These are phyloP conservation scores for Forpus xanthops DNA, from an alignment of 2,797 vertebrate species.

Conservation along the genomic window DNA sequence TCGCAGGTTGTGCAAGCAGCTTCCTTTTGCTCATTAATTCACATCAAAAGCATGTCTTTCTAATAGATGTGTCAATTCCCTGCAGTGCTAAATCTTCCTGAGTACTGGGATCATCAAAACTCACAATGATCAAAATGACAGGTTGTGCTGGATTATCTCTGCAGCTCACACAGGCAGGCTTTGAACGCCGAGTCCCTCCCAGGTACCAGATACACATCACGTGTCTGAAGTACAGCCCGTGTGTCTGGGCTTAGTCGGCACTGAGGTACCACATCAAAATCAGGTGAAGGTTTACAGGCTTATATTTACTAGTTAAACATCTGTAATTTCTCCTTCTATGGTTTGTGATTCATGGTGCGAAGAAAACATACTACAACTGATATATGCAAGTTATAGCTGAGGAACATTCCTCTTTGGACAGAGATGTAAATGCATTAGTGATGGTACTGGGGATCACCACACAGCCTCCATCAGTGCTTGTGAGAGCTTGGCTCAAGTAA, in stretches of 20 bases:
- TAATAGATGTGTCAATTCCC: slow-evolving; percentile 25
- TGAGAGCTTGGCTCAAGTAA: background rate
- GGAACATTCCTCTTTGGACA: background rate
- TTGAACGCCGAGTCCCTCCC: background rate
- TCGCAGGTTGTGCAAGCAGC: slow-evolving; percentile 24
- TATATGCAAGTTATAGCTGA: rapidly evolving
- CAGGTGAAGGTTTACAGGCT: background rate
- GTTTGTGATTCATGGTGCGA: background rate
- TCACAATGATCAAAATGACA: background rate
- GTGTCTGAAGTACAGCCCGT: background rate
- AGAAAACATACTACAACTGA: background rate
- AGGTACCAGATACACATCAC: background rate
- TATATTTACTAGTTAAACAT: background rate
- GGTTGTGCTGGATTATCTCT: background rate
- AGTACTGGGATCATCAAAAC: background rate
- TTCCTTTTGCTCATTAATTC: slow-evolving; percentile 29
- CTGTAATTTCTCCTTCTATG: background rate
- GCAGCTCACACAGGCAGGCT: background rate
- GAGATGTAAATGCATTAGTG: background rate
- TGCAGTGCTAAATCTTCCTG: slow-evolving; percentile 8
- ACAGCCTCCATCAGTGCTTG: background rate
- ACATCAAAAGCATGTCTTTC: slow-evolving; percentile 22
- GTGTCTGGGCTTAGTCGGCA: background rate
- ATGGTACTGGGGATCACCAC: background rate
- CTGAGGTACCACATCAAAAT: background rate